Base-by-base conservation (phyloP, 2,113 vertebrate genomes). In the Sterrhoptilus dennistouni region DNA sequence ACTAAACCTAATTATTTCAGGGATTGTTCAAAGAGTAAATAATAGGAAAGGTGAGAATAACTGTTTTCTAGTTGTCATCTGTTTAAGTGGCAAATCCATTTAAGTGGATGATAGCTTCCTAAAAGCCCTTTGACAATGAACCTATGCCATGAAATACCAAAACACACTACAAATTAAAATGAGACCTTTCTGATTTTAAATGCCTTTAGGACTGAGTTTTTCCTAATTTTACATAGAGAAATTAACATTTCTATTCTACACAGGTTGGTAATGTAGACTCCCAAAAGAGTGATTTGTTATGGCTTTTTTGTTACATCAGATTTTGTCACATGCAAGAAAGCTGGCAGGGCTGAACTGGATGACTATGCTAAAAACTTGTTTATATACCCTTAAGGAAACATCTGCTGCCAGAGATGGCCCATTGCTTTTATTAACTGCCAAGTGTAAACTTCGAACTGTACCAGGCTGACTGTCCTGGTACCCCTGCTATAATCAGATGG, bases 1-100 rank as follows among this genome's bases (percentile, higher is more conserved):
- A 92, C 74, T 89, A 94, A 95, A 95, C 38, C 69, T 93, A 97
- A 94, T 96, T 95, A 97, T 95, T 95, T 97, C 94, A 82, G 65
- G 96, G 89, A 97, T 96, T 97, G 97, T 96, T 94, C 90, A 91
- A 91, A 63, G 86, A 95, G 38, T 52, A 69, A 81, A 57, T 94
- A 91, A 80, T 80, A 94, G 56, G 78, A 96, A 95, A 97, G 68
- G n/a, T 84, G 28, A 54, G 42, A 78, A 83, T 93, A 95, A 94
- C 59, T 85, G 42, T 91, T 97, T 96, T 92, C 90, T 97, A 95
- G 83, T 80, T 95, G 69, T 93, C 68, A 85, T 70, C 87, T 71
- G 28, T 85, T 94, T 95, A 96, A 94, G 59, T 35, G 89, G 90
- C 45, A 97, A 96, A 94, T 93, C 27, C 0, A 0, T 56, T 42